Evolutionary conservation across 2,888 invertebrate species (phyloP).

Genomic region (Agelastica alni): DNA sequence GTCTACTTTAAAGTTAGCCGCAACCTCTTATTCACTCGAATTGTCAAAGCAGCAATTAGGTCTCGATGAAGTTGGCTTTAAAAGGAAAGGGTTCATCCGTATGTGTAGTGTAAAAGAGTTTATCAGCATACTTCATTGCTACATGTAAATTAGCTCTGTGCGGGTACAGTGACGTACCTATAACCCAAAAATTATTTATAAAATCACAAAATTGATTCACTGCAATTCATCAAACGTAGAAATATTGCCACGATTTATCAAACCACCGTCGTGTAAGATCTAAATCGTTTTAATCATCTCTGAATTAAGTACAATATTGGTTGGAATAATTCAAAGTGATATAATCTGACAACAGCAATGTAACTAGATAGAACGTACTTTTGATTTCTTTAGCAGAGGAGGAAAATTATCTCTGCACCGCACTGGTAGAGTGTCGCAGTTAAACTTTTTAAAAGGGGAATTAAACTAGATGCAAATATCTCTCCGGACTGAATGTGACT

Average conservation of each 20-base stretch:
- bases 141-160: slow-evolving; percentile 12
- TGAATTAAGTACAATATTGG: too few relatives aligned
- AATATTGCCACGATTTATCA: too few relatives aligned
- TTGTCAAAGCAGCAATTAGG: slow-evolving; percentile 15
- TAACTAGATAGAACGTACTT: too few relatives aligned
- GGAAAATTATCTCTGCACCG: too few relatives aligned
- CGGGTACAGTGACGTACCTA: slow-evolving; percentile 1
- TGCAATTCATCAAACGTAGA: too few relatives aligned
- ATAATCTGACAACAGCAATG: too few relatives aligned
- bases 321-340: too few relatives aligned
- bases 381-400: too few relatives aligned
- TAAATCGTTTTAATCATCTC: too few relatives aligned
- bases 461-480: slow-evolving; percentile 21
- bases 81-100: slow-evolving; percentile 11
- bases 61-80: slow-evolving; percentile 8
- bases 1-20: neutral
- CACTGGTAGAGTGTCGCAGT: slow-evolving; percentile 1
- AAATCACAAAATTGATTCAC: too few relatives aligned
- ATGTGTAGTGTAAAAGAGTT: slow-evolving; percentile 10
- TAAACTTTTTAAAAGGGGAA: slow-evolving; percentile 12
- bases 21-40: slow-evolving; percentile 9
- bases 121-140: slow-evolving; percentile 15
- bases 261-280: too few relatives aligned
- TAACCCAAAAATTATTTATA: too few relatives aligned
- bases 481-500: slow-evolving; percentile 21